Evolutionary conservation across 2,113 vertebrate species (phyloP), one percentile per base, ranked within the genome.

Genomic region (Herpetotheres cachinnans): DNA sequence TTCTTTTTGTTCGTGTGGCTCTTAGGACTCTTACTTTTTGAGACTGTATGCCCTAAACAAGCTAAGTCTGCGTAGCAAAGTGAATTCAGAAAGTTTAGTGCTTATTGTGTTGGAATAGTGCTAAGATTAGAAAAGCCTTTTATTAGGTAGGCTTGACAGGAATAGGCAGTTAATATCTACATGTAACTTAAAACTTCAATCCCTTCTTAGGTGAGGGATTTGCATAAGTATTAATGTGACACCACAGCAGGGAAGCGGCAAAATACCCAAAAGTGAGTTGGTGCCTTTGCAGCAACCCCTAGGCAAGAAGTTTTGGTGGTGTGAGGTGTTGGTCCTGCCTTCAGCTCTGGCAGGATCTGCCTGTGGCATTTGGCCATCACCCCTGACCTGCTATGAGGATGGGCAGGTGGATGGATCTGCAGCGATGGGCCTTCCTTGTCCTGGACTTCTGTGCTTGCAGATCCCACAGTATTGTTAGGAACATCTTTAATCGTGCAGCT

Each of bases 321-420:
- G 3, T 1, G 6, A 42, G 25, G 13, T 10, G n/a, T 44, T 5
- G 34, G 20, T 67, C 29, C 47, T 84, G 27, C 42, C 42, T 42
- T 42, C 55, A 61, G 46, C 56, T 83, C 36, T 2, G 7, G 6
- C 16, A 66, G 79, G 24, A 59, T 27, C 29, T 81, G n/a, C 56
- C 15, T 55, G 40, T 12, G 32, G 69, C 54, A 81, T 40, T 34
- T 2, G 1, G 32, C 29, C 4, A 3, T 20, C 1, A 2, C 9
- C 36, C 29, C 46, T 44, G 26, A 4, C 11, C 47, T 61, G 17
- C 30, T 5, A 1, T 7, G 29, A 24, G 46, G 34, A 69, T 27
- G 18, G 15, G 29, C 10, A 36, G 29, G 44, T 1, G 3, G 17
- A 47, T 21, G 38, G 56, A 9, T 85, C 69, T 78, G 14, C 30